Evolutionary conservation across 2,113 vertebrate genomes (phyloP).

Genomic region (Sapajus apella): DNA sequence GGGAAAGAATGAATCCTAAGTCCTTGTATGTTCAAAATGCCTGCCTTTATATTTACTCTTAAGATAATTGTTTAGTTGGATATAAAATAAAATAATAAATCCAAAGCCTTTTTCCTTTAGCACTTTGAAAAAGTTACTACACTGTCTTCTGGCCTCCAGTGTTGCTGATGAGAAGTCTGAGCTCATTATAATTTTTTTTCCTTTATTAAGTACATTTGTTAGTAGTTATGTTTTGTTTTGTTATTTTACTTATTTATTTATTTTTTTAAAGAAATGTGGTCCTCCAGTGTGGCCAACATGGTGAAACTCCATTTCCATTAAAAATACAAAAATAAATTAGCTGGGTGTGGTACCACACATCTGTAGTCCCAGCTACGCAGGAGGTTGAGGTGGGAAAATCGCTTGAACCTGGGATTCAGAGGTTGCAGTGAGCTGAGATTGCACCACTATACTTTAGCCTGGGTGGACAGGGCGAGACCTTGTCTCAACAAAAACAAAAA

Average conservation of each 20-base stretch:
- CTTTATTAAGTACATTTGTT: neutral
- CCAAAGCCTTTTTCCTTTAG: neutral
- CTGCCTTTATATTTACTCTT: neutral
- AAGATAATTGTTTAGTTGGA: conserved; percentile 5
- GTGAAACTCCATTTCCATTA: too few species aligned
- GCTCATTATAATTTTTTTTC: neutral
- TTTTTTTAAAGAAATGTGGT: too few species aligned
- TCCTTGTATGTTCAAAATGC: neutral
- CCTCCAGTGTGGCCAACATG: too few species aligned
- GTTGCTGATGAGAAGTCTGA: neutral
- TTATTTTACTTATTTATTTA: neutral
- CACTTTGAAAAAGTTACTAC: neutral
- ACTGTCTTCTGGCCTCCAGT: neutral
- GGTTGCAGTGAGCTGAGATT: too few species aligned
- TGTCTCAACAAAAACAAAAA: too few species aligned
- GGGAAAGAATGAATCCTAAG: neutral
- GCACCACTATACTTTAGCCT: too few species aligned
- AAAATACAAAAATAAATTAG: too few species aligned
- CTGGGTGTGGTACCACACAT: too few species aligned
- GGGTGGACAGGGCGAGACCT: too few species aligned
- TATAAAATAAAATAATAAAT: conserved; percentile 35
- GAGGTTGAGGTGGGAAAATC: too few species aligned
- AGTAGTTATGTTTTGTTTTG: neutral
- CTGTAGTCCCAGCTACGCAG: too few species aligned
- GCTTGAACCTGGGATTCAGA: too few species aligned